Evolutionary conservation across 2,113 vertebrate species (phyloP).

Genomic region (Trichomycterus rosablanca): DNA sequence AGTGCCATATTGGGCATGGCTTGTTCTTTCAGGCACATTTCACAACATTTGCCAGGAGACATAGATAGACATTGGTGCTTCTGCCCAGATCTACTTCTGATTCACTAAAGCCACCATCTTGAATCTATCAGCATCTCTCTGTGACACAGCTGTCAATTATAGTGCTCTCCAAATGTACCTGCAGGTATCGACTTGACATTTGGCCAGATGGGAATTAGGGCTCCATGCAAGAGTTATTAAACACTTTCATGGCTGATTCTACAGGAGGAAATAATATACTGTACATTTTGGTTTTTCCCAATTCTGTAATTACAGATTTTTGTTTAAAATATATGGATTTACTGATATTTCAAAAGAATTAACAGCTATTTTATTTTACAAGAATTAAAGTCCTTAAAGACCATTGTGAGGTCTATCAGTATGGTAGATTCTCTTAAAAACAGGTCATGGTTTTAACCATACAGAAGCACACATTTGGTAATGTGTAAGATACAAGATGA

Average conservation of each 20-base stretch:
- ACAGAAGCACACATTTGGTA: too few relatives aligned
- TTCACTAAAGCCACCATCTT: conserved; percentile 31
- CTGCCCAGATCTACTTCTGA: conserved; percentile 22
- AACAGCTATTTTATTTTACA: too few relatives aligned
- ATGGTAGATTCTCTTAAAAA: too few relatives aligned
- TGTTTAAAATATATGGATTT: too few relatives aligned
- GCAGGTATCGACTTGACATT: conserved; percentile 59
- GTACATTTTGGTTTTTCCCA: too few relatives aligned
- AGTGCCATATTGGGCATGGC: conserved; percentile 45
- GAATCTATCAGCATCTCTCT: conserved; percentile 19
- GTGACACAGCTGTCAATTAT: conserved; percentile 42
- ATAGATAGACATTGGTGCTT: conserved; percentile 33
- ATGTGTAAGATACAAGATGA: too few relatives aligned
- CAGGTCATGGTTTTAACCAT: too few relatives aligned
- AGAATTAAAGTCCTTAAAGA: too few relatives aligned
- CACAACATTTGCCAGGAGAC: conserved; percentile 41
- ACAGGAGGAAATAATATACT: conserved; percentile 5
- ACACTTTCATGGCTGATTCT: neutral
- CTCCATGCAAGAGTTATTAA: conserved; percentile 3
- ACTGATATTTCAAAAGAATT: too few relatives aligned
- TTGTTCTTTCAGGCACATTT: conserved; percentile 44
- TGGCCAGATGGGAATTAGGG: conserved; percentile 22
- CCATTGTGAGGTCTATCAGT: too few relatives aligned
- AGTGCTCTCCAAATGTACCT: conserved; percentile 43
- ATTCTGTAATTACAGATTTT: too few relatives aligned